Evolutionary conservation across 2,888 invertebrate species (phyloP).

Genomic region (Agriopis marginaria): DNA sequence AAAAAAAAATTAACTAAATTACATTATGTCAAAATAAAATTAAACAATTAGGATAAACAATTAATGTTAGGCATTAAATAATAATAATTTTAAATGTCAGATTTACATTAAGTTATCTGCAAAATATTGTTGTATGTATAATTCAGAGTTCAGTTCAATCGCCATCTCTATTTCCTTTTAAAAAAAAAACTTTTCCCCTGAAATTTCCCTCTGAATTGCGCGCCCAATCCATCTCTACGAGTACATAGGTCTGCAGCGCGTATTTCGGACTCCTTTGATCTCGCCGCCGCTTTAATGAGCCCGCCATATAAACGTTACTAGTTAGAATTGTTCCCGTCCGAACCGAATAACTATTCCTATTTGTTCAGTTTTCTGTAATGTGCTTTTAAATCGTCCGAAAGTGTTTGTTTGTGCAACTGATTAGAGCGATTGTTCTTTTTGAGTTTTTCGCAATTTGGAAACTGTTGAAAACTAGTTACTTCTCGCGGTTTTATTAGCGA

Average conservation of each 20-base stretch:
- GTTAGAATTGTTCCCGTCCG: conserved; percentile 75
- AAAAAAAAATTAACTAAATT: too few species aligned
- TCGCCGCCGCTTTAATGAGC: conserved; percentile 86
- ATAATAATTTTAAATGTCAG: too few species aligned
- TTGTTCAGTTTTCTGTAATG: conserved; percentile 66
- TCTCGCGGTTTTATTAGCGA: neutral
- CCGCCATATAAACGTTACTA: conserved; percentile 78
- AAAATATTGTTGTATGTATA: too few species aligned
- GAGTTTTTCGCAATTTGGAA: conserved; percentile 8
- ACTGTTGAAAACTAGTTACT: neutral
- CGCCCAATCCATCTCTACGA: conserved; percentile 60
- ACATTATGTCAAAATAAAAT: too few species aligned
- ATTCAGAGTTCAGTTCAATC: conserved; percentile 1
- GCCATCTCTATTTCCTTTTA: conserved; percentile 14
- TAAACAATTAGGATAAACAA: too few species aligned
- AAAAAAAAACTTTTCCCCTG: conserved; percentile 10
- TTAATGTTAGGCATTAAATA: too few species aligned
- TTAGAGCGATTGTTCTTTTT: conserved; percentile 22
- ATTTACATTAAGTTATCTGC: too few species aligned
- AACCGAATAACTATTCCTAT: conserved; percentile 69
- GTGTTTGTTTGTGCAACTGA: conserved; percentile 50
- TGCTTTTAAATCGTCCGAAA: conserved; percentile 57
- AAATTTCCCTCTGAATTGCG: conserved; percentile 39
- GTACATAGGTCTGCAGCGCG: conserved; percentile 68
- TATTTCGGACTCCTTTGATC: conserved; percentile 88